Evolutionary conservation across 2,113 vertebrate species (phyloP).

Genomic region (Urocolius indicus): DNA sequence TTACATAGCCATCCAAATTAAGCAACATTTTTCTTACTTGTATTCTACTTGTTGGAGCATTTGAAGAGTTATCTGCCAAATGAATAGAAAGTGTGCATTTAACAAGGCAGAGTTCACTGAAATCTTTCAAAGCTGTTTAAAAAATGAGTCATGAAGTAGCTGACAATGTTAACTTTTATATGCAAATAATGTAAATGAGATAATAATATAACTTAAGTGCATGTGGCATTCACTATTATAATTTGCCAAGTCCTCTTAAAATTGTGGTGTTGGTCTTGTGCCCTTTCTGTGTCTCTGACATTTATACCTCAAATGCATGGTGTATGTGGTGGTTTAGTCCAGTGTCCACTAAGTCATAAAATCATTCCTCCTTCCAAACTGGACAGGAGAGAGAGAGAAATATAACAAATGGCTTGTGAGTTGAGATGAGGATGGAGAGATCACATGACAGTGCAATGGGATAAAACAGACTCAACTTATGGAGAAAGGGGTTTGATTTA

Average conservation of each 20-base stretch:
- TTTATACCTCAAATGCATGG: background rate
- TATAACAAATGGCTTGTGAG: no score
- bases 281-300: background rate
- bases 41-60: background rate
- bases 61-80: background rate
- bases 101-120: background rate
- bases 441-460: no score
- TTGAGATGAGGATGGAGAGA: no score
- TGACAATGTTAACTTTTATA: background rate
- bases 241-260: background rate
- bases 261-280: background rate
- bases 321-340: no score
- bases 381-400: no score
- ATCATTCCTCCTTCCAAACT: no score
- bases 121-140: background rate
- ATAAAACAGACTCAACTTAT: no score
- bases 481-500: no score
- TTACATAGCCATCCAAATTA: background rate
- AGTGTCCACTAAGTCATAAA: no score
- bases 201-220: background rate
- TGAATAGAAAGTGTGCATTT: accelerated
- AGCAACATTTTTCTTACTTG: background rate
- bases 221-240: background rate
- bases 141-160: background rate
- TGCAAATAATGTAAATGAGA: background rate